Evolutionary conservation across 1,140 invertebrate species (phyloP).

Genomic region (Ceratitis capitata): DNA sequence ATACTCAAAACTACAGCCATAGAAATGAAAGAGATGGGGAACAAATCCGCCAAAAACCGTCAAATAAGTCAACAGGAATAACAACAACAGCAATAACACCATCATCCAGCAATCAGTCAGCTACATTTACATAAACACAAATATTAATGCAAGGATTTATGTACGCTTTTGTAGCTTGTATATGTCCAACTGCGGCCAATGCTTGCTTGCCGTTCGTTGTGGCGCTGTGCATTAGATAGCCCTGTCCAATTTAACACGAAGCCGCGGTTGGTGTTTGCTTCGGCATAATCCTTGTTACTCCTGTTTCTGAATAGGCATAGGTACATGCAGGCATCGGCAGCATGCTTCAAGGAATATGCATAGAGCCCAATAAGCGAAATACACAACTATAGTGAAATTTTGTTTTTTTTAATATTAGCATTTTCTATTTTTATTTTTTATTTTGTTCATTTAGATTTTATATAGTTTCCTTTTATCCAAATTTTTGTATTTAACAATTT

Average conservation of each 20-base stretch:
- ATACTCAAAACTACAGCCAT: not conserved
- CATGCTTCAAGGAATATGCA: too few relatives aligned
- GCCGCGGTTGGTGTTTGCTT: not conserved
- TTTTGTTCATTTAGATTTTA: too few relatives aligned
- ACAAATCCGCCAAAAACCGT: not conserved
- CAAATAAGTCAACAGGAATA: conserved; percentile 33
- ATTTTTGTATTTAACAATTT: too few relatives aligned
- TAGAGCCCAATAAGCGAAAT: too few relatives aligned
- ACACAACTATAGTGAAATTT: too few relatives aligned
- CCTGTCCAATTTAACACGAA: conserved; percentile 12
- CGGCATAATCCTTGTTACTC: not conserved
- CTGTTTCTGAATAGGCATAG: not conserved
- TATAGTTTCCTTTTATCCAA: too few relatives aligned
- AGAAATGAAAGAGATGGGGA: not conserved
- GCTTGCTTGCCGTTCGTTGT: not conserved
- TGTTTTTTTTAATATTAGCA: too few relatives aligned
- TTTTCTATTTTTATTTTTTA: too few relatives aligned
- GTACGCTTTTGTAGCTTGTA: not conserved
- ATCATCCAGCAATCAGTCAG: not conserved
- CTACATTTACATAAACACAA: too few relatives aligned
- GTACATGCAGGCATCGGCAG: too few relatives aligned
- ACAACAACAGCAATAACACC: not conserved
- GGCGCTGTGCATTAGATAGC: not conserved
- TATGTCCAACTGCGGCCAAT: not conserved
- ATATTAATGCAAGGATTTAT: not conserved